A percentile compares a stretch with the other conserved stretches of the same genome.
phyloP scores from a whole-genome alignment of 1,140 invertebrate genomes.

The Drosophila pectinifera region DNA sequence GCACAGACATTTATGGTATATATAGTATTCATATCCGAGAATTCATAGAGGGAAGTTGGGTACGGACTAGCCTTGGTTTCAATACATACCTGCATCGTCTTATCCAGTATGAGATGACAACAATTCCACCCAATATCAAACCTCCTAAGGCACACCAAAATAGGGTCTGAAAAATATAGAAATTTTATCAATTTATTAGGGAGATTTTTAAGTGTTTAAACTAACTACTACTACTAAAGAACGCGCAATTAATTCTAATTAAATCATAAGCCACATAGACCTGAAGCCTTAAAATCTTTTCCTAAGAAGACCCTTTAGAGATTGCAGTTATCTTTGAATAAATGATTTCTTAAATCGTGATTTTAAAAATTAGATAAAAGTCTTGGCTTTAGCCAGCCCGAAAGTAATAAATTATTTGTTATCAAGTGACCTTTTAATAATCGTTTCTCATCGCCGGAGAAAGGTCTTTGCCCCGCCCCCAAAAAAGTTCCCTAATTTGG shows the following conservation, averaged over 20 bases:
- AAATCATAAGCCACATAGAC: too few species aligned
- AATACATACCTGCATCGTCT: constrained; percentile 84
- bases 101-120: constrained; percentile 85
- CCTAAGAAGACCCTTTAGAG: neutral
- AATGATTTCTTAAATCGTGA: neutral
- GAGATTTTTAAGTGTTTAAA: neutral
- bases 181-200: neutral
- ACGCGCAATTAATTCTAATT: too few species aligned
- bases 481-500: neutral
- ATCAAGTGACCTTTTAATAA: neutral
- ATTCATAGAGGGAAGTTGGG: neutral
- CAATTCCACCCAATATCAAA: constrained; percentile 81
- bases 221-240: too few species aligned
- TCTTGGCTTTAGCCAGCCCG: neutral
- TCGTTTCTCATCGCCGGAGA: constrained; percentile 2
- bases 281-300: neutral
- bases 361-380: neutral
- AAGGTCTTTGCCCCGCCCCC: neutral
- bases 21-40: constrained; percentile 2
- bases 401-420: constrained; percentile 34
- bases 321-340: neutral
- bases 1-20: constrained; percentile 4
- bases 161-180: constrained; percentile 60
- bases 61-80: neutral
- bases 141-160: constrained; percentile 85